Conservation (phyloP, 2,113 vertebrate species). For the Verasper variegatus region DNA sequence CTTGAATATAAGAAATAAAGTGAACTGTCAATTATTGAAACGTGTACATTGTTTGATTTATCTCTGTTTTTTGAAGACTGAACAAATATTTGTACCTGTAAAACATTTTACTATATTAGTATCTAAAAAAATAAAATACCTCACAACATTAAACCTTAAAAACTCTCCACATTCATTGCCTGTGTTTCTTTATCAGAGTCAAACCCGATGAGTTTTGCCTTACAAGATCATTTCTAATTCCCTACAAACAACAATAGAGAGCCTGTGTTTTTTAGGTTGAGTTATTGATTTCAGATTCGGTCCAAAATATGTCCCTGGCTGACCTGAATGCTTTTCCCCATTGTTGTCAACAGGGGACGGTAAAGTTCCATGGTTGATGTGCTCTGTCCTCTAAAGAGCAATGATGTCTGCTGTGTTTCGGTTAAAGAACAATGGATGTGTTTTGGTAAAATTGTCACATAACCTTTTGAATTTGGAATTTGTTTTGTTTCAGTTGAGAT, state of each 20-base stretch:
- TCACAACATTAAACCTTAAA: too few relatives aligned
- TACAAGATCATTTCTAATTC: background rate
- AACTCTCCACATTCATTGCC: too few relatives aligned
- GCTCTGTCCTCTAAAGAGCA: background rate
- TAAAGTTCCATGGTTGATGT: background rate
- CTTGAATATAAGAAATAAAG: conserved; percentile 17
- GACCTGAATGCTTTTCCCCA: background rate
- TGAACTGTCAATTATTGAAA: background rate
- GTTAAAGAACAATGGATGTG: conserved; percentile 12
- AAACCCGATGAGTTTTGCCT: background rate
- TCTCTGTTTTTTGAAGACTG: background rate
- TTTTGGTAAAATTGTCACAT: background rate
- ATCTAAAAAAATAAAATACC: too few relatives aligned
- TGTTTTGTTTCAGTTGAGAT: too few relatives aligned
- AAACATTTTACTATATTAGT: background rate
- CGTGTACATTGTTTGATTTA: background rate
- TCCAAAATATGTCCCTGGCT: background rate
- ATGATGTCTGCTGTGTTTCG: background rate
- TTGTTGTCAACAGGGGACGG: conserved; percentile 59
- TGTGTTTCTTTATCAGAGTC: background rate
- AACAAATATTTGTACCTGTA: background rate
- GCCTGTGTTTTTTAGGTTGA: background rate
- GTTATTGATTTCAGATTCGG: background rate
- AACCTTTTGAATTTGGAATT: too few relatives aligned
- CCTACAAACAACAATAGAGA: background rate